Percentiles rank a stretch among this genome's conserved stretches.
phyloP scores from a whole-genome alignment of 2,888 invertebrate species.

The Xestoiulus laeticollis region DNA sequence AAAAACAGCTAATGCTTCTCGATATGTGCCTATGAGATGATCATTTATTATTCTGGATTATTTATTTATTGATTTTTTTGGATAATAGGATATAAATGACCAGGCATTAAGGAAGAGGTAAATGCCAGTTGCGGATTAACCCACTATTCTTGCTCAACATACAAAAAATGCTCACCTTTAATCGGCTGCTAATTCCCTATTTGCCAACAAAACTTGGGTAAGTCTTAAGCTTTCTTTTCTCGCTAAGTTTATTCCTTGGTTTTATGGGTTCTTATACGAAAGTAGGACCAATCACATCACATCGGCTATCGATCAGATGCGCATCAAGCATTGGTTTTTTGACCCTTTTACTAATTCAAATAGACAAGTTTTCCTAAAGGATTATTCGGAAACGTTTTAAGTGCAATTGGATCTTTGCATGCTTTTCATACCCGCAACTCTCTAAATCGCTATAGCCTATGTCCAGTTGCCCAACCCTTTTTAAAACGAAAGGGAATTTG shows the following conservation, averaged over 20 bases:
- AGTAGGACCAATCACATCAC: background rate
- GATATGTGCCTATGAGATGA: background rate
- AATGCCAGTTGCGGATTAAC: background rate
- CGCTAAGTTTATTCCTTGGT: background rate
- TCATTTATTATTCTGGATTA: background rate
- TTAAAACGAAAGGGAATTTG: background rate
- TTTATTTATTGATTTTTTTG: background rate
- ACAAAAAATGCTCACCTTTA: conserved; percentile 16
- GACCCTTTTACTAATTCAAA: conserved; percentile 14
- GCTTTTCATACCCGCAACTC: too few species aligned
- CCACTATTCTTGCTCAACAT: conserved; percentile 4
- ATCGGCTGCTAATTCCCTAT: conserved; percentile 17
- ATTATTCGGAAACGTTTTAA: background rate
- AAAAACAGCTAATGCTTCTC: too few species aligned
- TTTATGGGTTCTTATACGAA: background rate
- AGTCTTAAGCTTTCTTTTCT: conserved; percentile 9
- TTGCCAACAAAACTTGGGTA: conserved; percentile 18
- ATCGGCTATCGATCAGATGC: background rate
- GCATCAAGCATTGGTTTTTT: background rate
- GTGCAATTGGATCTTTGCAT: too few species aligned
- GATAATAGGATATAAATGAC: conserved; percentile 17
- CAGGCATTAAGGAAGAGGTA: background rate
- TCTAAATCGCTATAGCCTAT: too few species aligned
- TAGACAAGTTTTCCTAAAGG: background rate
- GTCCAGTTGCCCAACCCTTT: too few species aligned